A percentile compares a stretch with the other conserved stretches of the same genome.
phyloP scores from a whole-genome alignment of 2,113 vertebrate species.

The Cheirogaleus medius region DNA sequence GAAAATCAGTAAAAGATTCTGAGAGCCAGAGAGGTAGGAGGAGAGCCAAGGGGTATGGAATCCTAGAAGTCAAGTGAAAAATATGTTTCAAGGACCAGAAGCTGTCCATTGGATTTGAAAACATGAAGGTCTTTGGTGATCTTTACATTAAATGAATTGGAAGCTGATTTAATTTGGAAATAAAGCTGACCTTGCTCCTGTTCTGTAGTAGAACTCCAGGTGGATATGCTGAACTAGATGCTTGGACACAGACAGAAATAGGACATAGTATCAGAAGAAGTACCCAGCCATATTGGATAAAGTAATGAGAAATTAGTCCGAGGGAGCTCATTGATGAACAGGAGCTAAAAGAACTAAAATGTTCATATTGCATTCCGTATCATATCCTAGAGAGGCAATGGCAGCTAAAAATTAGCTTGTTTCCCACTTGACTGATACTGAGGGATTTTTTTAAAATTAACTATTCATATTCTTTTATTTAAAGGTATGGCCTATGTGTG shows the following conservation, averaged over 20 bases:
- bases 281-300: not conserved
- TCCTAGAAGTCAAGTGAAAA: not conserved
- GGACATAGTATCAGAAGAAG: not conserved
- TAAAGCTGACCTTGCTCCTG: not conserved
- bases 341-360: not conserved
- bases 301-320: constrained; percentile 25
- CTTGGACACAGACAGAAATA: not conserved
- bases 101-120: not conserved
- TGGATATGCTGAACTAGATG: not conserved
- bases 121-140: not conserved
- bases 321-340: not conserved
- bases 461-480: constrained; percentile 53
- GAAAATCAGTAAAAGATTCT: not conserved
- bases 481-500: not conserved
- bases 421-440: not conserved
- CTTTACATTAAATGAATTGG: not conserved
- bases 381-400: not conserved
- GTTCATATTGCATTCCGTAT: not conserved
- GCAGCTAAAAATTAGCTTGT: constrained; percentile 8
- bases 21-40: not conserved
- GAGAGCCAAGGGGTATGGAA: not conserved
- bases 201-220: not conserved
- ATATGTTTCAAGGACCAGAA: not conserved
- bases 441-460: not conserved
- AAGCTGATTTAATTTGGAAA: not conserved